Evolutionary conservation across 92 coral and sea anemone species (phyloP).

Genomic region (Meandrina meandrites): DNA sequence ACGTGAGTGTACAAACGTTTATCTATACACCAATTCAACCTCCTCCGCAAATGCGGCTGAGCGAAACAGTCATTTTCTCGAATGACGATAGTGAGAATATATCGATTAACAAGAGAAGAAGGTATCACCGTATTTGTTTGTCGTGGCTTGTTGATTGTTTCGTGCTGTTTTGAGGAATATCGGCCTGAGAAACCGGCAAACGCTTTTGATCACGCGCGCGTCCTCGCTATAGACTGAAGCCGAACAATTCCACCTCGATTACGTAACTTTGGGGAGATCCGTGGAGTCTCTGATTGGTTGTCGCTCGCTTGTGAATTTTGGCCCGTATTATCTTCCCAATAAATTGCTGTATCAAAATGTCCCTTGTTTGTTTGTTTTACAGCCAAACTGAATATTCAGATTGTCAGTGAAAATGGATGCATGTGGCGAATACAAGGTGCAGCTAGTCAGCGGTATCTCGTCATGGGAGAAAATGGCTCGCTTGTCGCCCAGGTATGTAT

Average conservation of each 20-base stretch:
- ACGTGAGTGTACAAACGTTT: not conserved
- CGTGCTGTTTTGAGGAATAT: not conserved
- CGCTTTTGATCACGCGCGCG: not conserved
- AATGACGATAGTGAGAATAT: not conserved
- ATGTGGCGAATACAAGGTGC: constrained; percentile 25
- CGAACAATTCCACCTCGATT: not conserved
- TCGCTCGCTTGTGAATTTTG: not conserved
- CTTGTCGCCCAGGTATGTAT: constrained; percentile 28
- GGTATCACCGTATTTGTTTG: not conserved
- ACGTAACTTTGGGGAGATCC: not conserved
- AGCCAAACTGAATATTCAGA: constrained; percentile 35
- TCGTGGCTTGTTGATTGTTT: not conserved
- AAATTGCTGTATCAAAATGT: no score
- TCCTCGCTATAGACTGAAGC: not conserved
- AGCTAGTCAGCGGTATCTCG: constrained; percentile 36
- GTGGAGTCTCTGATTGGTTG: not conserved
- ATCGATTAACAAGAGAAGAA: not conserved
- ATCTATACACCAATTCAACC: not conserved
- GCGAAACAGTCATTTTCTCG: not conserved
- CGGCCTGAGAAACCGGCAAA: not conserved
- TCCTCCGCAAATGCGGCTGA: not conserved
- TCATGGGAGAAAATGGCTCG: constrained; percentile 38
- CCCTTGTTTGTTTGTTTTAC: not conserved
- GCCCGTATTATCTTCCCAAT: not conserved
- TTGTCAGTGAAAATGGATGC: not conserved